These are phyloP conservation scores for Dicrostonyx torquatus DNA, from an alignment of 2,797 vertebrate species.

Conservation along the genomic window DNA sequence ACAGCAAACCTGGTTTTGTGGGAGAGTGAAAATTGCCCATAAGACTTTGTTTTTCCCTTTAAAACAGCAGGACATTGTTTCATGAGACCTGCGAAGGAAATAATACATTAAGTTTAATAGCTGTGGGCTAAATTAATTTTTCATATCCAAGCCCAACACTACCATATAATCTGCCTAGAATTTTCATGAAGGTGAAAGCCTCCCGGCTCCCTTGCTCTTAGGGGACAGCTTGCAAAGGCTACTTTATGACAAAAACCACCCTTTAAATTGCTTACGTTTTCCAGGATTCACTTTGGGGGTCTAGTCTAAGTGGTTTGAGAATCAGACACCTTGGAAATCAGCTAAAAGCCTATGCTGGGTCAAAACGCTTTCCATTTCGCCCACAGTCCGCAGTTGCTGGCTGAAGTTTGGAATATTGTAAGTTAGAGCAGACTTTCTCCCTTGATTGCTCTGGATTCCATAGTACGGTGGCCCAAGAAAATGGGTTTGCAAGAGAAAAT, in stretches of 20 bases:
- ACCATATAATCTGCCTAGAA: background rate
- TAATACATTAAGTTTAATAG: slow-evolving; percentile 74
- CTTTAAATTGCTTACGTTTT: slow-evolving; percentile 40
- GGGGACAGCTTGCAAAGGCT: slow-evolving; percentile 11
- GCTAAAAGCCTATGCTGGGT: slow-evolving; percentile 24
- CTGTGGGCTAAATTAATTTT: slow-evolving; percentile 73
- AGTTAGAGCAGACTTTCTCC: slow-evolving; percentile 11
- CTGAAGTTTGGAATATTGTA: slow-evolving; percentile 8
- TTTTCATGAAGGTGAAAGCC: slow-evolving; percentile 54
- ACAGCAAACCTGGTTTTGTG: slow-evolving; percentile 70
- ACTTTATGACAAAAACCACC: slow-evolving; percentile 25
- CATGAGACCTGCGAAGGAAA: slow-evolving; percentile 71
- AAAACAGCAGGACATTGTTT: slow-evolving; percentile 77
- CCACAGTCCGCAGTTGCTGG: background rate
- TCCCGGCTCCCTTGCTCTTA: slow-evolving; percentile 29
- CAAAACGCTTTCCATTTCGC: slow-evolving; percentile 40
- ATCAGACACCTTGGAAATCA: slow-evolving; percentile 59
- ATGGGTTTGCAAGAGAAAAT: slow-evolving; percentile 42
- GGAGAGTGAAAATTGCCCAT: slow-evolving; percentile 74
- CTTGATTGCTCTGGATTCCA: slow-evolving; percentile 42
- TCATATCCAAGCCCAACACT: slow-evolving; percentile 62
- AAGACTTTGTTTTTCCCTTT: slow-evolving; percentile 77
- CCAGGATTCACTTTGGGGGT: slow-evolving; percentile 55
- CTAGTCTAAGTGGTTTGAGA: slow-evolving; percentile 55
- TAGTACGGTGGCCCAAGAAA: background rate